Percentiles rank a stretch among this genome's conserved stretches.
Conservation (phyloP, 2,888 invertebrate genomes). For the Melanostoma scalare region DNA sequence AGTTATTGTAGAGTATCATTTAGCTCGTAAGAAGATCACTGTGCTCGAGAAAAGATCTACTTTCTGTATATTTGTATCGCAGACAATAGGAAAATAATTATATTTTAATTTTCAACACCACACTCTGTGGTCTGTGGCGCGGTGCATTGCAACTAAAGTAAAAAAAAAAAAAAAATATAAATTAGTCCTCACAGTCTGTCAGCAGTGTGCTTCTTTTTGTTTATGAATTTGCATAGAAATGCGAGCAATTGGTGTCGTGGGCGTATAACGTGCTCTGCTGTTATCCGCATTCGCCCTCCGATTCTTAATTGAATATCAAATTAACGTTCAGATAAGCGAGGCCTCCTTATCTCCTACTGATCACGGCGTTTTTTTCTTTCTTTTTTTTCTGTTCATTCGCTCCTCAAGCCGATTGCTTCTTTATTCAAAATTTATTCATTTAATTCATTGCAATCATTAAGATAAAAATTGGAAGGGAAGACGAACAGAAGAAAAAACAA, state of each 20-base stretch:
- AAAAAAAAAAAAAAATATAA: background rate
- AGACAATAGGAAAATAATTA: constrained; percentile 15
- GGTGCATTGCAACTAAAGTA: background rate
- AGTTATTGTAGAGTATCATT: constrained; percentile 8
- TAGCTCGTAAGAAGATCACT: background rate
- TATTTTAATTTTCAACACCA: constrained; percentile 18
- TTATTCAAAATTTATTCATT: constrained; percentile 68
- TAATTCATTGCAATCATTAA: constrained; percentile 72
- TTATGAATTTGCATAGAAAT: constrained; percentile 63
- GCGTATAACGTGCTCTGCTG: constrained; percentile 51
- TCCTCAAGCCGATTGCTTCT: constrained; percentile 55
- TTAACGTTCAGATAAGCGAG: constrained; percentile 54
- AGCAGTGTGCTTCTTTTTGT: background rate
- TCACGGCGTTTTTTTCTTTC: constrained; percentile 44
- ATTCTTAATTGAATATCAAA: constrained; percentile 69
- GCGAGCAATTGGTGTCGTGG: constrained; percentile 65
- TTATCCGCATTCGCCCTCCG: constrained; percentile 54
- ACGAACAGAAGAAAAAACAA: constrained; percentile 34
- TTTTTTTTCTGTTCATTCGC: background rate
- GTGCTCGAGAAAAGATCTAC: background rate
- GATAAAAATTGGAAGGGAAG: constrained; percentile 58
- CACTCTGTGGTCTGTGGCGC: background rate
- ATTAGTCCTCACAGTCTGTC: constrained; percentile 12
- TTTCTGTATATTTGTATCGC: constrained; percentile 19
- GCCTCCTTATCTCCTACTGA: constrained; percentile 41